Base-by-base conservation (phyloP, 2,888 invertebrate species). In the Dryococelus australis region DNA sequence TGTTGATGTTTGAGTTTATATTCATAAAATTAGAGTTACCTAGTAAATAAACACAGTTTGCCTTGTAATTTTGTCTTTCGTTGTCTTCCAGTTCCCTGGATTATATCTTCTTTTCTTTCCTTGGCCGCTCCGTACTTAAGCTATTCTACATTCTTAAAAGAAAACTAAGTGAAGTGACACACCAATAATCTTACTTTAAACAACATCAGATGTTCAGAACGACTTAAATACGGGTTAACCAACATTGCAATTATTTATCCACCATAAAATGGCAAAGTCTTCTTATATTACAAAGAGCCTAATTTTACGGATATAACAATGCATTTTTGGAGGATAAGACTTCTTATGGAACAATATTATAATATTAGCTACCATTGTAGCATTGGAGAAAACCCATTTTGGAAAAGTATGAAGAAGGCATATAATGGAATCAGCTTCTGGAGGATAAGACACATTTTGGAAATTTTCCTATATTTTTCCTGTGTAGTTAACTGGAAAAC, bases 301-400 rank as follows among this genome's bases (percentile, higher is more conserved):
- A n/a, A n/a, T n/a, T n/a, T n/a, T n/a, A n/a, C n/a, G n/a, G n/a
- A n/a, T n/a, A n/a, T n/a, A n/a, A n/a, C n/a, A n/a, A n/a, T 10
- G 20, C 79, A 79, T 79, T 79, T 8, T 79, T 79, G 79, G 6
- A 10, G 79, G 79, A 79, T 79, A 79, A 10, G 79, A 79, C 79
- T 79, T 79, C 9, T 24, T 79, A 10, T 79, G 79, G 79, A 79
- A 79, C 79, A 79, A 79, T 27, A 27, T 10, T 27, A 79, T 79
- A 79, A 79, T 27, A 79, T 26, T 79, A 16, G 16, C 8, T 79
- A 16, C 16, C 79, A 79, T 79, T 24, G 79, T 10, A 10, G 20
- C 20, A 79, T 79, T 79, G 79, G 79, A 79, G 79, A 79, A 79
- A 16, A 79, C 27, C 27, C 27, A 79, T 79, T 79, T 79, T 79